These are phyloP conservation scores for Otocyon megalotis DNA, from an alignment of 2,113 vertebrate species.

Conservation along the genomic window DNA sequence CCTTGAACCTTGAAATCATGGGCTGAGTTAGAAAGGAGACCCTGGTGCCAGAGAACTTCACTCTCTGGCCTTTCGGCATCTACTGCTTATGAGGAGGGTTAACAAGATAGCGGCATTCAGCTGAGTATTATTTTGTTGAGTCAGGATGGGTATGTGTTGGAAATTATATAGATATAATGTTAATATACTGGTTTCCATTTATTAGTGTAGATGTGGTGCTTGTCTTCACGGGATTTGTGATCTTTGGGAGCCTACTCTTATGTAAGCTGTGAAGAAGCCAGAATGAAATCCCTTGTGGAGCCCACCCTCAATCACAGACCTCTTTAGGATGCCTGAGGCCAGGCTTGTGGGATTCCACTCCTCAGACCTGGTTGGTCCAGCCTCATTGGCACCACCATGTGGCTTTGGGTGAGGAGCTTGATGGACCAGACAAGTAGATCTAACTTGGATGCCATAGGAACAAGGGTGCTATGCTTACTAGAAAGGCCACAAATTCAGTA, in stretches of 20 bases:
- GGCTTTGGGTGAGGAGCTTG: neutral
- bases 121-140: neutral
- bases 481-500: neutral
- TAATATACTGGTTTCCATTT: neutral
- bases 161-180: neutral
- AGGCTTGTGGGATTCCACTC: neutral
- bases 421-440: neutral
- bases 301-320: neutral
- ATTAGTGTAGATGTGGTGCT: neutral
- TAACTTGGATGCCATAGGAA: neutral
- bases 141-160: neutral
- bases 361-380: neutral
- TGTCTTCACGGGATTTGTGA: neutral
- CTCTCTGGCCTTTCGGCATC: neutral
- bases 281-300: neutral
- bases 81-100: neutral
- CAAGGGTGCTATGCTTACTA: neutral
- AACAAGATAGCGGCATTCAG: neutral
- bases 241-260: neutral
- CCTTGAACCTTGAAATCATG: neutral
- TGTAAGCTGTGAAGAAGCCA: neutral
- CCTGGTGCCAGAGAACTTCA: neutral
- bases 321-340: neutral
- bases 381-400: neutral
- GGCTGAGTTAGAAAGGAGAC: slow-evolving; percentile 20